These are phyloP conservation scores for Panagrolaimus sp. DNA, from an alignment of 1,140 invertebrate species.

Conservation along the genomic window DNA sequence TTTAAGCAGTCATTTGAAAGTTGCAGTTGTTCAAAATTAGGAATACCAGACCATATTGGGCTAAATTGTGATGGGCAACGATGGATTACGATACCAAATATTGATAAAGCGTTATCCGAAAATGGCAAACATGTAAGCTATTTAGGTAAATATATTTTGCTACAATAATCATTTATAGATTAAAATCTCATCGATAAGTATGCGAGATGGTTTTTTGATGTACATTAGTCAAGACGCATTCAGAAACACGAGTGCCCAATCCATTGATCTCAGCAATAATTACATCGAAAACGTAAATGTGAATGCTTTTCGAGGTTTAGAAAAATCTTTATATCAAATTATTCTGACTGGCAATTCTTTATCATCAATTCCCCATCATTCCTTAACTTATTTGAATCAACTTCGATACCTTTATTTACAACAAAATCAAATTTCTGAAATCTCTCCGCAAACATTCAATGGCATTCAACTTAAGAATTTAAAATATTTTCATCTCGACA, in stretches of 20 bases:
- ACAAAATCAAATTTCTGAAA: conserved; percentile 13
- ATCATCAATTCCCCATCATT: conserved; percentile 33
- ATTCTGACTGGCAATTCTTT: not conserved
- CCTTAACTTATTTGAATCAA: conserved; percentile 39
- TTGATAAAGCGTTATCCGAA: not conserved
- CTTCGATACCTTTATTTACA: conserved; percentile 24
- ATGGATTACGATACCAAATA: conserved; percentile 13
- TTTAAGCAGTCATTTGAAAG: not conserved
- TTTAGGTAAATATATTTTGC: no score
- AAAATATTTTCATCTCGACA: conserved; percentile 8
- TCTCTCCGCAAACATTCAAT: not conserved
- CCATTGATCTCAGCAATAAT: conserved; percentile 33
- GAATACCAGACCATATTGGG: not conserved
- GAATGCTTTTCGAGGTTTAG: conserved; percentile 45
- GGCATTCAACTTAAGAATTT: conserved; percentile 1
- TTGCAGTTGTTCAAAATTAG: not conserved
- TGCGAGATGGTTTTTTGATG: conserved; percentile 23
- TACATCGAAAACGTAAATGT: conserved; percentile 41
- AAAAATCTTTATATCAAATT: conserved; percentile 29
- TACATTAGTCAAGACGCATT: conserved; percentile 41
- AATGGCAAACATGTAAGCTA: no score
- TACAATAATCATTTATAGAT: not conserved
- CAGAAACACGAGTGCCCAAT: conserved; percentile 32
- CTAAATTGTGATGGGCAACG: not conserved
- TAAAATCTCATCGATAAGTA: conserved; percentile 21